phyloP scores from a whole-genome alignment of 2,797 vertebrate genomes.

The Sebastes wilsoni region DNA sequence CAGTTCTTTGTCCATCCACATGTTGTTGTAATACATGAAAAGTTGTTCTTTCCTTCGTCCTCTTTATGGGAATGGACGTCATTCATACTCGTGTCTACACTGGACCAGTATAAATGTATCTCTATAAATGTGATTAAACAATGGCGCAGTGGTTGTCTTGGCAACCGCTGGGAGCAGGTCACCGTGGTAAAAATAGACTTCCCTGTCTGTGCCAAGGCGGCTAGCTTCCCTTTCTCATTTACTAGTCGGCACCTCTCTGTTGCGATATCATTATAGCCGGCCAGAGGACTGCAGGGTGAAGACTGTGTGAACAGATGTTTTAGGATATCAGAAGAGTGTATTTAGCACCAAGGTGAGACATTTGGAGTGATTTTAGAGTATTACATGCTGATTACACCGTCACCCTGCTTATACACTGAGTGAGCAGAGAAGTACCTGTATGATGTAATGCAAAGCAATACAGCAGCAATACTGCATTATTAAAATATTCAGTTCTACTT shows the following conservation, averaged over 20 bases:
- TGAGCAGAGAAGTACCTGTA: slow-evolving; percentile 5
- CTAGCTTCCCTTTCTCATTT: slow-evolving; percentile 25
- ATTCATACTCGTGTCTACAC: neutral
- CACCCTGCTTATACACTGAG: neutral
- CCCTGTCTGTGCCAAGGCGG: slow-evolving; percentile 3
- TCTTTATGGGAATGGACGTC: neutral
- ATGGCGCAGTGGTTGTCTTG: slow-evolving; percentile 56
- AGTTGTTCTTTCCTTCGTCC: neutral
- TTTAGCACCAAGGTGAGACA: slow-evolving; percentile 9
- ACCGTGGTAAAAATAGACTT: slow-evolving; percentile 57
- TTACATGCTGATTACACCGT: neutral
- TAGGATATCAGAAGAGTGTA: neutral
- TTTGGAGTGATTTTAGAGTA: neutral
- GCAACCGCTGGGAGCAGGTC: slow-evolving; percentile 48
- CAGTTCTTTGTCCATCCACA: no score
- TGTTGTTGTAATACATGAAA: neutral
- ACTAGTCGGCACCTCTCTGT: slow-evolving; percentile 5
- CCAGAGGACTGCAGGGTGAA: slow-evolving; percentile 1
- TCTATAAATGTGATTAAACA: slow-evolving; percentile 44
- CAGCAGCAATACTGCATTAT: neutral
- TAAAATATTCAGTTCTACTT: neutral
- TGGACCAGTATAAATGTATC: neutral
- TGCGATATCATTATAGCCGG: slow-evolving; percentile 33
- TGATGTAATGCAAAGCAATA: slow-evolving; percentile 34
- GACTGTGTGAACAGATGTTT: slow-evolving; percentile 1